Evolutionary conservation across 1,140 invertebrate species (phyloP).

Genomic region (Goniozus legneri): DNA sequence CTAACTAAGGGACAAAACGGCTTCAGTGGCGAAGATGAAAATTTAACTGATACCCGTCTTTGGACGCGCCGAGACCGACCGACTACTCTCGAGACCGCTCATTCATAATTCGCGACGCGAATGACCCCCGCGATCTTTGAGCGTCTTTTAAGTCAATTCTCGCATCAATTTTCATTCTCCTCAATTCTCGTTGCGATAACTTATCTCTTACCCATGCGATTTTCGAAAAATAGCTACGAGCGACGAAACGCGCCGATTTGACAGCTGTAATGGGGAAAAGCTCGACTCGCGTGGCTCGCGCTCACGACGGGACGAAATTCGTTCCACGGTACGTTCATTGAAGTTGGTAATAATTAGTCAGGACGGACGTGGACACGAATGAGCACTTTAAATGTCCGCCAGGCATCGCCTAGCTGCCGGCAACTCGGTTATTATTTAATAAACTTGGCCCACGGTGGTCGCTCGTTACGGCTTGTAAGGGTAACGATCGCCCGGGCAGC

Average conservation of each 20-base stretch:
- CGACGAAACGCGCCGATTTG: too few species aligned
- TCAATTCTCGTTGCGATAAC: too few species aligned
- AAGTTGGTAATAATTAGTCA: slow-evolving; percentile 37
- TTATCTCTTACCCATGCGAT: too few species aligned
- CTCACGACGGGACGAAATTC: slow-evolving; percentile 9
- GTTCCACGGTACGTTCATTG: slow-evolving; percentile 4
- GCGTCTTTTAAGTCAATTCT: too few species aligned
- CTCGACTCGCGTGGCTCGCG: slow-evolving; percentile 3
- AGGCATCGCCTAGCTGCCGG: slow-evolving; percentile 19
- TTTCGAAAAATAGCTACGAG: too few species aligned
- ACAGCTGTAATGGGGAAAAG: too few species aligned
- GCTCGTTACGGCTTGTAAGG: too few species aligned
- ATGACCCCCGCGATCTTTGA: too few species aligned
- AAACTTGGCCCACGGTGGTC: slow-evolving; percentile 26
- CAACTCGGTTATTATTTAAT: slow-evolving; percentile 41
- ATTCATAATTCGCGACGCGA: slow-evolving; percentile 36
- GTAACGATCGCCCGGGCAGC: too few species aligned
- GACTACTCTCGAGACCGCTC: slow-evolving; percentile 23
- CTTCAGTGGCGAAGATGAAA: slow-evolving; percentile 35
- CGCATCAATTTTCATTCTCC: too few species aligned
- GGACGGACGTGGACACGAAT: slow-evolving; percentile 44
- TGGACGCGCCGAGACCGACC: too few species aligned
- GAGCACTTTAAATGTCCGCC: slow-evolving; percentile 47
- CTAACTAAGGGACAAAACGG: slow-evolving; percentile 18
- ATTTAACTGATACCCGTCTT: slow-evolving; percentile 34